Conservation (phyloP, 2,797 vertebrate genomes). For the Silurus aristotelis region DNA sequence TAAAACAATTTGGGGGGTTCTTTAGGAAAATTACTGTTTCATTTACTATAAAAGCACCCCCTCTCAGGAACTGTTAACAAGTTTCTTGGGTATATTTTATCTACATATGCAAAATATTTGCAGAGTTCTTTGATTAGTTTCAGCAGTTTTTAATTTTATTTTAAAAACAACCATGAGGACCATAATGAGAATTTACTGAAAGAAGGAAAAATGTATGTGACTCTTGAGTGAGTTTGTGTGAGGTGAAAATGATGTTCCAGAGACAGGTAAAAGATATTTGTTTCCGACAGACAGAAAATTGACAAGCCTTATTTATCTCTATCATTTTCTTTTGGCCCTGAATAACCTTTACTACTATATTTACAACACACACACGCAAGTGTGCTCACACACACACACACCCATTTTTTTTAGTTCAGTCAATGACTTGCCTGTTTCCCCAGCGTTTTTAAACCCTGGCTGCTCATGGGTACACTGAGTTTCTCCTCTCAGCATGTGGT, state of each 20-base stretch:
- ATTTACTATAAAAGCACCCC: neutral
- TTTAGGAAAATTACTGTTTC: neutral
- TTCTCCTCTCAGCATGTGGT: slow-evolving; percentile 21
- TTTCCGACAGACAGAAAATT: slow-evolving; percentile 60
- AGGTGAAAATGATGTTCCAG: neutral
- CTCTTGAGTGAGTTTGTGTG: neutral
- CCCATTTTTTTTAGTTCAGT: neutral
- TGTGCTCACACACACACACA: neutral
- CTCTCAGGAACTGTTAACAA: neutral
- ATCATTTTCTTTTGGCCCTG: slow-evolving; percentile 50
- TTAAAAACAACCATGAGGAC: neutral
- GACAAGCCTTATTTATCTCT: slow-evolving; percentile 63
- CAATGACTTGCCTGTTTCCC: neutral
- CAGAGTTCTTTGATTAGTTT: neutral
- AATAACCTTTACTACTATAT: slow-evolving; percentile 54
- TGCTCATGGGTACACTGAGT: slow-evolving; percentile 10
- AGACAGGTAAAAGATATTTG: slow-evolving; percentile 52
- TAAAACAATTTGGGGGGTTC: neutral
- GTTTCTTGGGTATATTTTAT: neutral
- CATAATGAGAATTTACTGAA: neutral
- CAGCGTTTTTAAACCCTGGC: neutral
- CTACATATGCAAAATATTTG: neutral
- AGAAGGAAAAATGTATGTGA: neutral
- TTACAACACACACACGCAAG: neutral
- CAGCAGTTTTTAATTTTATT: neutral